Evolutionary conservation across 2,888 invertebrate genomes (phyloP).

Genomic region (Leucophenga maculata): DNA sequence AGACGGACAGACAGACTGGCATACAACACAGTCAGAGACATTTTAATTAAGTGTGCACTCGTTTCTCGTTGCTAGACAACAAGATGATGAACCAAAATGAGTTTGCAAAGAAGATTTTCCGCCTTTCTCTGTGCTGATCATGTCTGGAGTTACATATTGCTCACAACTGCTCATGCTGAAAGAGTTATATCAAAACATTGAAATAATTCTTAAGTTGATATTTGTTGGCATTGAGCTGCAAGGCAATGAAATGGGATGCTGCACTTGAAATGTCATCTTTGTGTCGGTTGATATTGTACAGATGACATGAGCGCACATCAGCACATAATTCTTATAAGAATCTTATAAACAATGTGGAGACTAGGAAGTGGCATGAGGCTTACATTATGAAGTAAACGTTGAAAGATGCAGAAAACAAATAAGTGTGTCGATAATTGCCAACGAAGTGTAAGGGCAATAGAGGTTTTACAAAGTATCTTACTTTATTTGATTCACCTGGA

Average conservation of each 20-base stretch:
- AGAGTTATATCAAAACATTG: slow-evolving; percentile 61
- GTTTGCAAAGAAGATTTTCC: too few relatives aligned
- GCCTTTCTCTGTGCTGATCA: neutral
- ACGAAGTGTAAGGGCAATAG: too few relatives aligned
- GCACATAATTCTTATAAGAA: slow-evolving; percentile 8
- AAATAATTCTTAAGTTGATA: slow-evolving; percentile 34
- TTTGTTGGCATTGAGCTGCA: too few relatives aligned
- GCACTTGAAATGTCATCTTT: slow-evolving; percentile 65
- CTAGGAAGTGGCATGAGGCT: too few relatives aligned
- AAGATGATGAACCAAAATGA: neutral
- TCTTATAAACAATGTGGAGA: neutral
- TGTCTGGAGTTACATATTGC: neutral
- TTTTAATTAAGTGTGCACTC: slow-evolving; percentile 18
- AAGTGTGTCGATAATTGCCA: too few relatives aligned
- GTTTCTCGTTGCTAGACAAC: neutral
- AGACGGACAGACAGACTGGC: neutral
- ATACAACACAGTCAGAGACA: neutral
- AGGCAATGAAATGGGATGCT: slow-evolving; percentile 25
- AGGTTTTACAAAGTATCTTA: too few relatives aligned
- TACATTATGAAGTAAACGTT: too few relatives aligned
- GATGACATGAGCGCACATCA: slow-evolving; percentile 15
- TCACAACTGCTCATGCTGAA: slow-evolving; percentile 35
- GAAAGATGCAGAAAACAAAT: too few relatives aligned
- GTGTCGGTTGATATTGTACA: slow-evolving; percentile 57
- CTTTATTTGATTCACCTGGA: too few relatives aligned